Evolutionary conservation across 1,140 invertebrate species (phyloP).

Genomic region (Melipona quadrifasciata): DNA sequence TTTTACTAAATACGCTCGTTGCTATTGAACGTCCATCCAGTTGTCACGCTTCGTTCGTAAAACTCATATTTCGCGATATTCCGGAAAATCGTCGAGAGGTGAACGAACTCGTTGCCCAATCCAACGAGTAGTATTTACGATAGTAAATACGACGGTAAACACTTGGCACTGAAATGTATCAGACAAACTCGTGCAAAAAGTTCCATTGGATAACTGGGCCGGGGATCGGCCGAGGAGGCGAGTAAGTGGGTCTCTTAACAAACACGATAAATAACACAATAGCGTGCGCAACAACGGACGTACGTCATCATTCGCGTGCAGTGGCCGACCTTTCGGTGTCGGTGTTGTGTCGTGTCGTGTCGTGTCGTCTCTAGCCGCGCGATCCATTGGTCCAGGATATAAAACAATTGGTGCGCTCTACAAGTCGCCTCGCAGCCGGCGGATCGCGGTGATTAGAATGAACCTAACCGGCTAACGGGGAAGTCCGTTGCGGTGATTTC

Average conservation of each 20-base stretch:
- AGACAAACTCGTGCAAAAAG: background rate
- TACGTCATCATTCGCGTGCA: slow-evolving; percentile 19
- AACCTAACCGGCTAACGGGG: slow-evolving; percentile 16
- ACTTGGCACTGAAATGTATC: background rate
- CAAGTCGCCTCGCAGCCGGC: slow-evolving; percentile 25
- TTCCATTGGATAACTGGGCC: background rate
- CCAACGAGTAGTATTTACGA: too few relatives aligned
- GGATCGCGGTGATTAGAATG: slow-evolving; percentile 24
- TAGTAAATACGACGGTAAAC: too few relatives aligned
- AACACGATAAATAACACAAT: slow-evolving; percentile 27
- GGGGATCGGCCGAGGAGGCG: background rate
- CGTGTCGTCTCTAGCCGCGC: background rate
- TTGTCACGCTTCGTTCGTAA: too few relatives aligned
- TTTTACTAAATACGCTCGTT: too few relatives aligned
- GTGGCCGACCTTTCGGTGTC: background rate
- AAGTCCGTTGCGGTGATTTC: slow-evolving; percentile 59
- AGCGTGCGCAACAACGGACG: slow-evolving; percentile 10
- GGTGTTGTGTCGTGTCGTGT: background rate
- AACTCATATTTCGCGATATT: too few relatives aligned
- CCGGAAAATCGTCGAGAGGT: too few relatives aligned
- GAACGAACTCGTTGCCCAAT: too few relatives aligned
- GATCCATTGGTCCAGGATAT: slow-evolving; percentile 40
- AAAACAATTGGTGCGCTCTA: slow-evolving; percentile 59
- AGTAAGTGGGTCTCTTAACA: background rate
- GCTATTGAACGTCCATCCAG: too few relatives aligned